Evolutionary conservation across 30 jellyfish, hydroid and myxozoan genomes (phyloP).

Genomic region (Pseudorhiza aurosa): DNA sequence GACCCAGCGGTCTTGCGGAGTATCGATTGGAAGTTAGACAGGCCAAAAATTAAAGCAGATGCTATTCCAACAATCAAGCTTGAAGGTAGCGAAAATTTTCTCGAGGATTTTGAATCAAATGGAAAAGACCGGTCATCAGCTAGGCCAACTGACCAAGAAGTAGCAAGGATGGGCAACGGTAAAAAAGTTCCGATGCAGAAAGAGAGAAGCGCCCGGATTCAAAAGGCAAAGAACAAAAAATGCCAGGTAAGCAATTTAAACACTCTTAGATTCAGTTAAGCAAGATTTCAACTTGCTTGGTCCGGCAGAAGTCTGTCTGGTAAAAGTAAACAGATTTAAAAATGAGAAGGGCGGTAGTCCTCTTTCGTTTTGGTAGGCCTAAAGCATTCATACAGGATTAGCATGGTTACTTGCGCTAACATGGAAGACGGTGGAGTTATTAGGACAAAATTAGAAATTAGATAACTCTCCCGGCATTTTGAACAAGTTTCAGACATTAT

Average conservation of each 20-base stretch:
- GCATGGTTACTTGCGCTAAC: too few species aligned
- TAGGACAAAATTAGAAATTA: too few species aligned
- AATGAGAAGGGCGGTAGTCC: too few species aligned
- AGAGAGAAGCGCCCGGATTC: constrained; percentile 9
- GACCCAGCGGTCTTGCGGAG: constrained; percentile 75
- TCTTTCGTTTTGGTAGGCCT: too few species aligned
- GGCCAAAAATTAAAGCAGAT: constrained; percentile 59
- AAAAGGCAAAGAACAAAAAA: constrained; percentile 19
- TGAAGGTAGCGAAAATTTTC: not conserved
- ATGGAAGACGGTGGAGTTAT: too few species aligned
- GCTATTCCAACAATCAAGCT: constrained; percentile 62
- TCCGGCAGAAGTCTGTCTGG: too few species aligned
- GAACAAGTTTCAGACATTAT: too few species aligned
- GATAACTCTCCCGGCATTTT: too few species aligned
- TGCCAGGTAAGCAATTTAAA: constrained; percentile 39
- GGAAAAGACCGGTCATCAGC: constrained; percentile 31
- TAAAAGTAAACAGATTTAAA: too few species aligned
- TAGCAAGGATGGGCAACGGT: not conserved
- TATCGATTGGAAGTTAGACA: constrained; percentile 65
- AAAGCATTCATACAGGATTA: too few species aligned
- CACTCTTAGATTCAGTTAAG: too few species aligned
- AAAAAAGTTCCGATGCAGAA: not conserved
- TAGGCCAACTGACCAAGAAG: not conserved
- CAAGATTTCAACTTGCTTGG: too few species aligned
- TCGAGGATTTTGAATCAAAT: not conserved